Base-by-base conservation (phyloP, 37 sponge, comb jelly and placozoan genomes). In the Corticium candelabrum region DNA sequence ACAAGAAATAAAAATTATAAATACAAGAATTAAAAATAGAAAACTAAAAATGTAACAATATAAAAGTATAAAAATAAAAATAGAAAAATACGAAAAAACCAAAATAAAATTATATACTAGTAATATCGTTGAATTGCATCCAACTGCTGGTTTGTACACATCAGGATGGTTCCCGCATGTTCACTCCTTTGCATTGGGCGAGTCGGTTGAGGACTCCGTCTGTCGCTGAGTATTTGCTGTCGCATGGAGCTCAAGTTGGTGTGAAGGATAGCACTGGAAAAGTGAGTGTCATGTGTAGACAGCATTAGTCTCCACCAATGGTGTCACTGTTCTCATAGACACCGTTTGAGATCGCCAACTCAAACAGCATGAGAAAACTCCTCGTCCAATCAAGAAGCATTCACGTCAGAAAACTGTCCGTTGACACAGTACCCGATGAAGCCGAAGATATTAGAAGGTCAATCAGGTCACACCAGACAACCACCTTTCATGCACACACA, bases 281-380 rank as follows among this genome's bases (percentile, higher is more conserved):
- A 76, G 89, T 50, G 62, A 11, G 62, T 50, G 62, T 50, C 15
- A 50, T 21, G 15, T 27, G 62, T 21, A 11, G 21, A 21, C 11
- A 50, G 62, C 15, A 21, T 21, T 50, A 27, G 21, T 11, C 11
- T 50, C 62, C 21, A 11, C 21, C 21, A 50, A 27, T 50, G 62
- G 11, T 21, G 62, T 50, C 62, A 7, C 40, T 27, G 34, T 62
- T 35, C 41, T 21, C 3, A 3, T 38, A 88, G 89, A 88, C 87
- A 34, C 93, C 93, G 0, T 88, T 84, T 88, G 93, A 92, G 36
- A 87, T 92, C 34, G 93, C 93, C 0, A 34, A 68, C 32, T 82
- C 84, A 31, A 85, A 92, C 78, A 82, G 86, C 41, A 88, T 88
- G 85, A 77, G 89, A 1, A 85, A 81, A 40, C 43, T 88, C 0